phyloP scores from a whole-genome alignment of 2,113 vertebrate genomes.

The Elanoides forficatus region DNA sequence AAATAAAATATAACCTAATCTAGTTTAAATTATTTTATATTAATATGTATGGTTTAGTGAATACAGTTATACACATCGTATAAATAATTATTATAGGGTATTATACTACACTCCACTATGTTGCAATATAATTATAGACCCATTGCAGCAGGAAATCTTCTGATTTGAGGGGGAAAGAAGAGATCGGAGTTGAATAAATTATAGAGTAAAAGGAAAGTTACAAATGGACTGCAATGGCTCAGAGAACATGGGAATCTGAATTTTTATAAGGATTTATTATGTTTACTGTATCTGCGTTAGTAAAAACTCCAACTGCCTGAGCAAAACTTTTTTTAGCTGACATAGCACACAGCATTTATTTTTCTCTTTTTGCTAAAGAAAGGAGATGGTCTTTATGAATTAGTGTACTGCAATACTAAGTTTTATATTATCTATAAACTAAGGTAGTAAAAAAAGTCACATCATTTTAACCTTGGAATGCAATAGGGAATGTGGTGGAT shows the following conservation, averaged over 20 bases:
- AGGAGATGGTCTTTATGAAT: conserved; percentile 10
- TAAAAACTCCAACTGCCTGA: conserved; percentile 14
- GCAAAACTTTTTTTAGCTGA: conserved; percentile 48
- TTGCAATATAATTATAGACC: neutral
- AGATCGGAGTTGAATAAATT: neutral
- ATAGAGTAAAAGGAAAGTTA: neutral
- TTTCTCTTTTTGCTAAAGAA: conserved; percentile 7
- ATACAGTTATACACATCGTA: neutral
- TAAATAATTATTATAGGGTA: neutral
- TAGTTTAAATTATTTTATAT: neutral
- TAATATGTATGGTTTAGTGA: neutral
- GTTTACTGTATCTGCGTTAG: conserved; percentile 35
- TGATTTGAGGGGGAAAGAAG: neutral
- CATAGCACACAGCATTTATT: neutral
- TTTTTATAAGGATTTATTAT: conserved; percentile 61
- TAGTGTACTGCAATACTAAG: conserved; percentile 11
- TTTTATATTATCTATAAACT: conserved; percentile 50
- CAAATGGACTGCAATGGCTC: conserved; percentile 16
- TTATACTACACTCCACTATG: neutral
- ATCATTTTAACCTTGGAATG: conserved; percentile 27
- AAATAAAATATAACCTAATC: neutral
- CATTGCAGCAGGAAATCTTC: neutral
- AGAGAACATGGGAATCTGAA: conserved; percentile 3
- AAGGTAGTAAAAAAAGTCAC: conserved; percentile 22
- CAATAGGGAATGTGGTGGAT: neutral